Base-by-base conservation (phyloP, 1,140 invertebrate species). In the Lepidostoma basale region DNA sequence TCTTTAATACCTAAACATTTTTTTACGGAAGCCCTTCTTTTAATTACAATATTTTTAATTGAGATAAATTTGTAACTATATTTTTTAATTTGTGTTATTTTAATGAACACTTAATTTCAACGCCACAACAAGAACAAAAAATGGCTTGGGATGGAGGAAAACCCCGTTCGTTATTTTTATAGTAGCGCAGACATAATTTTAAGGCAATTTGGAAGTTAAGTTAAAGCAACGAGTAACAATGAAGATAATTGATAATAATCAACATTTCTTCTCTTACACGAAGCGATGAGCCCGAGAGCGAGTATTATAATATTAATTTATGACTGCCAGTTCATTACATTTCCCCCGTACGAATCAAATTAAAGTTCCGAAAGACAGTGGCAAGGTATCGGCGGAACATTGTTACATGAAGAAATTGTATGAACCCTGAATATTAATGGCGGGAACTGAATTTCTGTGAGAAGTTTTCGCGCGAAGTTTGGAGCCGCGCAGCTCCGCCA, bases 361-460 rank as follows among this genome's bases (percentile, higher is more conserved):
- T 2, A 36, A 36, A 36, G 33, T 36, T 36, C 14, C n/a, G 33
- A n/a, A 9, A 36, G 33, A 36, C 33, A 36, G 33, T 36, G 14
- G 33, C 33, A 36, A 36, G 33, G 14, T 36, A 36, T 36, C 5
- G 33, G 33, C 14, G 5, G 33, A 36, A 36, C 1, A 6, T n/a
- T 9, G 33, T 1, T 1, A 36, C 9, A 36, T 9, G 10, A 36
- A 18, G 44, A 47, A 47, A 47, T 5, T 47, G 4, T 47, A 23
- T 49, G 45, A 49, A 25, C 45, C 45, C 8, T 22, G 45, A 49
- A 49, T n/a, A 49, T 49, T 22, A 49, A 49, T 22, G 45, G 22
- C n/a, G 45, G n/a, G 25, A 49, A 25, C 45, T n/a, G 23, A 16
- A 1, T 23, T 12, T 49, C 45, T 12, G 4, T 23, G 45, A 23